Conservation (phyloP, 2,113 vertebrate species). For the Myanophis thanlyinensis region DNA sequence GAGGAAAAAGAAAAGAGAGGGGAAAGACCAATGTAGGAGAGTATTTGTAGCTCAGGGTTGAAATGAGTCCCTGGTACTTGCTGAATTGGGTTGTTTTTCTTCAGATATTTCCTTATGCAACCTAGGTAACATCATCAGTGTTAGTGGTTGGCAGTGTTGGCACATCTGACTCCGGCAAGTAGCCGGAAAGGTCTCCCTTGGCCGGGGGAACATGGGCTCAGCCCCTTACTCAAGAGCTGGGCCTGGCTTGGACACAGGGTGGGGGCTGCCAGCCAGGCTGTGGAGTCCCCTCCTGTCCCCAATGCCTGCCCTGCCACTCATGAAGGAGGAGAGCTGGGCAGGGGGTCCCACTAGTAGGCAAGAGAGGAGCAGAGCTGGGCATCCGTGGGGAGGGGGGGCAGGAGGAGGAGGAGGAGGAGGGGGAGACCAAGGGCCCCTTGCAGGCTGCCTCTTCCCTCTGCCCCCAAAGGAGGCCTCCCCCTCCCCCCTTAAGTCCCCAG, state of each 20-base stretch:
- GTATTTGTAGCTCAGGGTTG: not conserved
- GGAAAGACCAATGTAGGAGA: not conserved
- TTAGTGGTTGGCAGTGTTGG: not conserved
- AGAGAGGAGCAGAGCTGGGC: not conserved
- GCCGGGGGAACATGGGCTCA: too few species aligned
- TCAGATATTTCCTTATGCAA: not conserved
- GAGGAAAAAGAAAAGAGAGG: not conserved
- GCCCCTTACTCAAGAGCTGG: not conserved
- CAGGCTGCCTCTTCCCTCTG: not conserved
- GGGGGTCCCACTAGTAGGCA: not conserved
- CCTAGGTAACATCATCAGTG: not conserved
- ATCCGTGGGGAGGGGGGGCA: not conserved
- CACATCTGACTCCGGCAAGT: not conserved
- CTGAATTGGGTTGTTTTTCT: not conserved
- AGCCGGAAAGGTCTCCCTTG: not conserved
- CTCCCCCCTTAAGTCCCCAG: too few species aligned
- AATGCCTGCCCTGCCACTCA: too few species aligned
- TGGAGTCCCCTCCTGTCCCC: not conserved
- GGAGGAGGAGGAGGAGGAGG: too few species aligned
- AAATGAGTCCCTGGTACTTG: not conserved
- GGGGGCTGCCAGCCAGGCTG: not conserved
- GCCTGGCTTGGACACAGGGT: not conserved
- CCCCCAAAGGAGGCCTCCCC: not conserved
- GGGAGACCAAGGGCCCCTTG: too few species aligned
- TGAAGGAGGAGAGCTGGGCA: not conserved